Conservation (phyloP, 2,797 vertebrate species). For the Morelia viridis region DNA sequence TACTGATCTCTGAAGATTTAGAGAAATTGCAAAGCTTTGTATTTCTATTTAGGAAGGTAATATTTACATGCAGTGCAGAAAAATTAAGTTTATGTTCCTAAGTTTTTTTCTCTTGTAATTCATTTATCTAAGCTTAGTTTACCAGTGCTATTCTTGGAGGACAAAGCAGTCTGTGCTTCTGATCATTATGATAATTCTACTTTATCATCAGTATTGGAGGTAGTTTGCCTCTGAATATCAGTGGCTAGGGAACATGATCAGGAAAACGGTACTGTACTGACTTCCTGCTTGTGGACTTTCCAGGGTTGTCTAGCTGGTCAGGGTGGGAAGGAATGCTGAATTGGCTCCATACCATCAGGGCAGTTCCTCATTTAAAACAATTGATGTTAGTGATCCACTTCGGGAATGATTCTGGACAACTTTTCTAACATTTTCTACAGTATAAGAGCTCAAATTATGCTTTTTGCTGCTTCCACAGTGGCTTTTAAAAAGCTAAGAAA, state of each 20-base stretch:
- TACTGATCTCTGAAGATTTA: conserved; percentile 63
- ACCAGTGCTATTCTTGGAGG: conserved; percentile 32
- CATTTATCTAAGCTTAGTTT: conserved; percentile 48
- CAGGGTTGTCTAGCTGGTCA: neutral
- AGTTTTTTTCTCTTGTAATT: conserved; percentile 46
- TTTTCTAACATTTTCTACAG: neutral
- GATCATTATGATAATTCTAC: neutral
- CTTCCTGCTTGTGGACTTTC: neutral
- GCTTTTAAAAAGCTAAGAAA: neutral
- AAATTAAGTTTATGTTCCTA: conserved; percentile 42
- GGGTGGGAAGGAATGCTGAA: neutral
- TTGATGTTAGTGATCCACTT: conserved; percentile 36
- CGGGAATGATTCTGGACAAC: conserved; percentile 20
- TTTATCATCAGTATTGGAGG: neutral
- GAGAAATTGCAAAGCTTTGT: conserved; percentile 52
- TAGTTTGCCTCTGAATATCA: neutral
- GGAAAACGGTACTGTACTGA: neutral
- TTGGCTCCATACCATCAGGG: neutral
- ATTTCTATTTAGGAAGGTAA: conserved; percentile 62
- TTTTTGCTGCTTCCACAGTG: neutral
- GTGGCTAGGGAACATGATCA: neutral
- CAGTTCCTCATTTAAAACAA: conserved; percentile 9
- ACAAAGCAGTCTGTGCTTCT: neutral
- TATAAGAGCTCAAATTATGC: conserved; percentile 12
- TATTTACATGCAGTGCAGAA: conserved; percentile 41